Percentiles rank a stretch among this genome's conserved stretches.
These are phyloP conservation scores for Plumapathes pennacea DNA, from an alignment of 92 coral and sea anemone species.

Conservation along the genomic window DNA sequence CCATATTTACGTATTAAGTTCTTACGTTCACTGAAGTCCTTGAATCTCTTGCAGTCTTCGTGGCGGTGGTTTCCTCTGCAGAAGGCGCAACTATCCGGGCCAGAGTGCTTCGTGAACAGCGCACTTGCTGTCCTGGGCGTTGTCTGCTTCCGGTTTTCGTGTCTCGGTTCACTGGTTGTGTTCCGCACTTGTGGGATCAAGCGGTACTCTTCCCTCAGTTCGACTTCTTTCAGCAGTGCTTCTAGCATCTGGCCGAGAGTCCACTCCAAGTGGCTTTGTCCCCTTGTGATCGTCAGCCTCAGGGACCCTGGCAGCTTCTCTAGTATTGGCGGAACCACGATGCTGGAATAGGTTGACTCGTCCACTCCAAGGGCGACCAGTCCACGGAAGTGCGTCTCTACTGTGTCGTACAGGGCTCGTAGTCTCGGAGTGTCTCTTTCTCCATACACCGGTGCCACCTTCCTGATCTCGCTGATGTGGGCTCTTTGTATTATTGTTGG, in stretches of 20 bases:
- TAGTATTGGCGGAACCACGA: slow-evolving; percentile 45
- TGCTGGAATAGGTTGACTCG: slow-evolving; percentile 34
- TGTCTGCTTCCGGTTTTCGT: slow-evolving; percentile 1
- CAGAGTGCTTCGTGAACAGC: slow-evolving; percentile 17
- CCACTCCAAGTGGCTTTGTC: slow-evolving; percentile 36
- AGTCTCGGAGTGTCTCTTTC: slow-evolving; percentile 39
- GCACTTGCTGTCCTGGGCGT: slow-evolving; percentile 11
- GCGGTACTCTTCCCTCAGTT: slow-evolving; percentile 28
- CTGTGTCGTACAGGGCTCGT: slow-evolving; percentile 38
- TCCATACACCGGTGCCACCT: slow-evolving; percentile 14
- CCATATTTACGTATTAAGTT: slow-evolving; percentile 22
- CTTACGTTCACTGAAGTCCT: slow-evolving; percentile 15
- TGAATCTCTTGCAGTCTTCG: slow-evolving; percentile 31
- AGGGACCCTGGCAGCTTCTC: slow-evolving; percentile 46
- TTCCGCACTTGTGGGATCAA: not conserved
- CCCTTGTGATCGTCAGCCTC: slow-evolving; percentile 61
- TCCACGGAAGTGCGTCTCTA: slow-evolving; percentile 44
- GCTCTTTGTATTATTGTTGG: slow-evolving; percentile 44
- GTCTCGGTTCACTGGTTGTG: not conserved
- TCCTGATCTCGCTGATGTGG: slow-evolving; percentile 42
- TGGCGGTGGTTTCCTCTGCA: slow-evolving; percentile 25
- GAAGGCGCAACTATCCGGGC: slow-evolving; percentile 21
- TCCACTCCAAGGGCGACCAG: slow-evolving; percentile 43
- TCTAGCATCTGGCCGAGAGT: slow-evolving; percentile 7
- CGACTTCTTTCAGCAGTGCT: slow-evolving; percentile 23